These are phyloP conservation scores for Steromphala cineraria DNA, from an alignment of 2,888 invertebrate species.

Conservation along the genomic window DNA sequence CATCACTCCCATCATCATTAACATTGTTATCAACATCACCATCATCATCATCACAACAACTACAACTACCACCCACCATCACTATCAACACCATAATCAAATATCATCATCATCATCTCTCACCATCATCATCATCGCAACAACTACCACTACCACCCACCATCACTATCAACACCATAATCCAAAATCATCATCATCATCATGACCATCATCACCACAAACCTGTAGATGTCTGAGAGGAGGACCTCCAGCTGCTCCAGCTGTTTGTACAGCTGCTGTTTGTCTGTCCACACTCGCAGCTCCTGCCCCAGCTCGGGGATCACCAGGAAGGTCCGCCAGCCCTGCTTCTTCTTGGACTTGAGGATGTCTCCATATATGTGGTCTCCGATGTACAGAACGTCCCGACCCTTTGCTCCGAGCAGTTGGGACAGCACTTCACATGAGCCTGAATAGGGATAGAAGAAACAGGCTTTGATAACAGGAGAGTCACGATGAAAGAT, in stretches of 20 bases:
- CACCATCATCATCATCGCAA: too few relatives aligned
- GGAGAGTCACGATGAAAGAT: too few relatives aligned
- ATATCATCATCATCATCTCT: too few relatives aligned
- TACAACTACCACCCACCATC: too few relatives aligned
- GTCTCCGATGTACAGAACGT: constrained; percentile 97
- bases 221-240: constrained; percentile 97
- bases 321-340: constrained; percentile 99
- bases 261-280: constrained; percentile 93
- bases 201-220: too few relatives aligned
- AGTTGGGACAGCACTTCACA: constrained; percentile 97
- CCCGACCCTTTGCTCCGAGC: constrained; percentile 97
- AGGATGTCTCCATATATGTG: constrained; percentile 99
- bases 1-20: too few relatives aligned
- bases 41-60: too few relatives aligned
- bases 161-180: too few relatives aligned
- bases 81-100: too few relatives aligned
- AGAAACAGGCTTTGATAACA: background rate
- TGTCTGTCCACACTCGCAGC: constrained; percentile 97
- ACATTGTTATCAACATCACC: too few relatives aligned
- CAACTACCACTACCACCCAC: too few relatives aligned
- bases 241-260: constrained; percentile 89
- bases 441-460: constrained; percentile 77
- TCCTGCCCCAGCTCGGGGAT: constrained; percentile 97
- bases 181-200: too few relatives aligned
- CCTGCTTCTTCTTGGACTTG: constrained; percentile 97